These are phyloP conservation scores for Ischnus inquisitorius DNA, from an alignment of 2,888 invertebrate genomes.

Conservation along the genomic window DNA sequence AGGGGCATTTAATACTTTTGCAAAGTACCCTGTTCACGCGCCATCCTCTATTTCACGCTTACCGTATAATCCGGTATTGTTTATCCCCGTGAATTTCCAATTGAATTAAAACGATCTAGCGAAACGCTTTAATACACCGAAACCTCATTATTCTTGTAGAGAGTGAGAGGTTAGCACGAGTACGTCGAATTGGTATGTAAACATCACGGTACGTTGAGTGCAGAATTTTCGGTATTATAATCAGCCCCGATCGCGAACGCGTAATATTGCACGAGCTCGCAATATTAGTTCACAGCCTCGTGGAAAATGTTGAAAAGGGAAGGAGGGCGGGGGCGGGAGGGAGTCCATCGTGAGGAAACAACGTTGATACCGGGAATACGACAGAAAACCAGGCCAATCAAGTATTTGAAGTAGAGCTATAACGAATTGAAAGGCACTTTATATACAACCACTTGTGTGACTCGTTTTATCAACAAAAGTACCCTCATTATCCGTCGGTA, in stretches of 20 bases:
- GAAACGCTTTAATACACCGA: constrained; percentile 29
- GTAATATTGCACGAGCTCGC: constrained; percentile 21
- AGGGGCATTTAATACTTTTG: neutral
- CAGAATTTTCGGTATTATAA: constrained; percentile 47
- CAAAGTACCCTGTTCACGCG: neutral
- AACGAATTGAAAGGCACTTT: constrained; percentile 5
- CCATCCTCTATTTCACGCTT: neutral
- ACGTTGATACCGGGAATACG: constrained; percentile 20
- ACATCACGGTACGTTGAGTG: constrained; percentile 24
- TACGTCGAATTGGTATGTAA: constrained; percentile 39
- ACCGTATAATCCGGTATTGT: neutral
- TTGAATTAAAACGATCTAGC: constrained; percentile 8
- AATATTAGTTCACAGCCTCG: constrained; percentile 9
- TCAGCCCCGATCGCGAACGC: constrained; percentile 9
- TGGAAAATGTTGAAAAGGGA: neutral
- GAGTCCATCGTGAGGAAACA: neutral
- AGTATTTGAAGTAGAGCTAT: constrained; percentile 6
- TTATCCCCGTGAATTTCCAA: neutral
- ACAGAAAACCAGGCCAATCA: constrained; percentile 16
- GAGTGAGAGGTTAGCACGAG: neutral
- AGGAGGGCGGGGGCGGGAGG: no score
- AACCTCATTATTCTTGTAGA: constrained; percentile 2
- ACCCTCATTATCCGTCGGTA: constrained; percentile 12
- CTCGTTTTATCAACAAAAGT: neutral
- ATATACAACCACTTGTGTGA: neutral